Base-by-base conservation (phyloP, 53 echinoderm and acorn worm species). In the Luidia sarsii region DNA sequence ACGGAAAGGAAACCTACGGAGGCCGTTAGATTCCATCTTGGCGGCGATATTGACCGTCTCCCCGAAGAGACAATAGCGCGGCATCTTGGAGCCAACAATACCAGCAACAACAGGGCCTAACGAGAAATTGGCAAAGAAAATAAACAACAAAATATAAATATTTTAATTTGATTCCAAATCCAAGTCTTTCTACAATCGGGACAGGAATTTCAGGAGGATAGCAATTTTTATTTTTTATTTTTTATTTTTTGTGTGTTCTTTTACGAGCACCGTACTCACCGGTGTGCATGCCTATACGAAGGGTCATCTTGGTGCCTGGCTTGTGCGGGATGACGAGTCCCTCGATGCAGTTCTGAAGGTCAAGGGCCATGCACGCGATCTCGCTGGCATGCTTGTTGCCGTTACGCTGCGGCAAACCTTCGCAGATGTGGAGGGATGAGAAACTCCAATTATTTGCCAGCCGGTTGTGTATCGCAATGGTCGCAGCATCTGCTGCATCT, bases 21-120 rank as follows among this genome's bases (percentile, higher is more conserved):
- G 75, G 80, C 92, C 92, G 50, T 88, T 81, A 1, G 92, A 92
- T 70, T 92, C 92, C 88, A 92, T 85, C 63, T 88, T 85, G 21
- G 92, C 88, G n/a, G 92, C 92, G 24, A 88, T 92, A 46, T 92
- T 92, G 33, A 88, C 92, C 1, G 88, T 88, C 38, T 92, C 89
- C 27, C 92, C 92, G 50, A 92, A 92, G 3, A 92, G 68, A 82
- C 92, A 88, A 36, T 92, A 92, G 5, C 92, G 55, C 0, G 92
- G 92, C 92, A 92, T 92, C 45, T 92, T 92, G 15, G 92, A 88
- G n/a, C 92, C 92, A 5, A 92, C 92, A 28, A 92, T 92, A 8
- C 92, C 92, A 43, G 92, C 92, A 20, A 92, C 92, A 1, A 88
- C 85, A 23, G 92, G 85, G 19, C 92, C 92, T 85, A n/a, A n/a